Evolutionary conservation across 2,888 invertebrate genomes (phyloP), one percentile per base, ranked within the genome.

Genomic region (Platycnemis pennipes): DNA sequence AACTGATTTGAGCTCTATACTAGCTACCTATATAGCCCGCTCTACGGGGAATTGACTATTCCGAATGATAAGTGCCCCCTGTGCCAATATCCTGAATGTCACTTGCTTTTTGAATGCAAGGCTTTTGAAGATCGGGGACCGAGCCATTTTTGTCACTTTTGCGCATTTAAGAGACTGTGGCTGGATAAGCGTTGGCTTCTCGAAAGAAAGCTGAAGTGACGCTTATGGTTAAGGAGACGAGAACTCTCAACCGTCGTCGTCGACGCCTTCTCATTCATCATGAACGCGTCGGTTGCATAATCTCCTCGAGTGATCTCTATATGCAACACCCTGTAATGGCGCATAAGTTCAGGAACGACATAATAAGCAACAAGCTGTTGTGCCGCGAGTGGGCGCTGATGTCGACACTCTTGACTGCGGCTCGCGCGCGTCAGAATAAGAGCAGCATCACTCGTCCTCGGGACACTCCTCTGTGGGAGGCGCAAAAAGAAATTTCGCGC

Each of bases 391-490:
- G 31, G 37, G 31, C 2, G 31, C 11, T 31, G 77, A 77, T 77
- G 77, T 77, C 77, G 77, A 77, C 77, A 77, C 37, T 77, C 77
- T 77, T 37, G 26, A 77, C 37, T 77, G n/a, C n/a, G 77, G 37
- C 77, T 77, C 77, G 37, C 77, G 77, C 31, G 77, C 77, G 11
- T 31, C 77, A 26, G 77, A 37, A 77, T 77, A 37, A 77, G 77
- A 77, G 77, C 77, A 77, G 37, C 37, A 31, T 37, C 77, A 37
- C 77, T 77, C 37, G 77, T 77, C 77, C 77, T 77, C 77, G 77
- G 77, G 13, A 77, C 77, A 77, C 13, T 77, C 77, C 77, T 77
- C 77, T 37, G 77, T 77, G 77, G 77, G 77, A 77, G 77, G 77
- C 77, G 77, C 77, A 77, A 37, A 77, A 11, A 37, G 37, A 77